Evolutionary conservation across 2,888 invertebrate species (phyloP).

Genomic region (Limenitis arthemis): DNA sequence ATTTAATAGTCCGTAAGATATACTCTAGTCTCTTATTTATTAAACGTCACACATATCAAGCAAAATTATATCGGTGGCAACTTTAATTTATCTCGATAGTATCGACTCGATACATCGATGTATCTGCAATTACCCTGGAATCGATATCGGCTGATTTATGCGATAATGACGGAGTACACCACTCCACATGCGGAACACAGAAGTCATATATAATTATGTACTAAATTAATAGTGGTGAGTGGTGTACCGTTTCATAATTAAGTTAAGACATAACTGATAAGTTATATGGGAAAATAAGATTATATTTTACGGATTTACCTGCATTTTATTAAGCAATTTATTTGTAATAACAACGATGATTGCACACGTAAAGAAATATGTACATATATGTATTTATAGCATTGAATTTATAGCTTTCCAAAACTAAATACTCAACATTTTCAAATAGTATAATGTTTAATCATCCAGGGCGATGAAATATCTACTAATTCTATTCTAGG

Average conservation of each 20-base stretch:
- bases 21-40: conserved; percentile 36
- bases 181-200: conserved; percentile 41
- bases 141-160: conserved; percentile 52
- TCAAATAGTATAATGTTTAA: too few relatives aligned
- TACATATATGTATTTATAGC: too few relatives aligned
- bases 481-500: too few relatives aligned
- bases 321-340: too few relatives aligned
- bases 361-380: too few relatives aligned
- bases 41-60: conserved; percentile 48
- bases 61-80: conserved; percentile 44
- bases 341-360: too few relatives aligned
- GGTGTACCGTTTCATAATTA: neutral
- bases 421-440: too few relatives aligned
- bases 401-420: too few relatives aligned
- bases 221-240: conserved; percentile 14
- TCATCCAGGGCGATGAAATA: too few relatives aligned
- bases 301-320: too few relatives aligned
- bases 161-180: conserved; percentile 51
- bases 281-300: too few relatives aligned
- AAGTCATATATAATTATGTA: conserved; percentile 34
- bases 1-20: neutral
- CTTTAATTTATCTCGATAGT: conserved; percentile 40
- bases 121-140: conserved; percentile 50
- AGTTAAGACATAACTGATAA: too few relatives aligned
- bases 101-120: conserved; percentile 41